Conservation (phyloP, 2,797 vertebrate species). For the Enteromius radiatus region DNA sequence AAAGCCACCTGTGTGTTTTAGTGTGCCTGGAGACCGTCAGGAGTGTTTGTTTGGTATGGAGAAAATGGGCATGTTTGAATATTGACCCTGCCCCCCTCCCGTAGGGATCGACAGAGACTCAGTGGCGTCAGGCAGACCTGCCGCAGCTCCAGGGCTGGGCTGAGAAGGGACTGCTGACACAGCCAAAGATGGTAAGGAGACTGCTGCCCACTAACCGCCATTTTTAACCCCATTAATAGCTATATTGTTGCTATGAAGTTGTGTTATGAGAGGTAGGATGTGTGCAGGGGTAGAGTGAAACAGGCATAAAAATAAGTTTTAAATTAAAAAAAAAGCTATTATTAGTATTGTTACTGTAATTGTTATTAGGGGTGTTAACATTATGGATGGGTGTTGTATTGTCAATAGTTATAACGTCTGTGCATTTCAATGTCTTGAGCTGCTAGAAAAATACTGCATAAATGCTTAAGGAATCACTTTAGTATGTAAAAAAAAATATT, state of each 20-base stretch:
- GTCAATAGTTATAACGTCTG: slow-evolving; percentile 23
- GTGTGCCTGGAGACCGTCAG: slow-evolving; percentile 66
- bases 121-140: slow-evolving; percentile 88
- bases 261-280: slow-evolving; percentile 45
- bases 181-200: slow-evolving; percentile 90
- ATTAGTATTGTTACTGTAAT: slow-evolving; percentile 9
- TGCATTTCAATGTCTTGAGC: slow-evolving; percentile 21
- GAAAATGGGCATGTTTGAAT: slow-evolving; percentile 73
- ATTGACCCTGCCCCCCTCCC: slow-evolving; percentile 76
- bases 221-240: slow-evolving; percentile 61
- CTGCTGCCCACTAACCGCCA: slow-evolving; percentile 61
- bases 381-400: slow-evolving; percentile 24
- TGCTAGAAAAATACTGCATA: neutral
- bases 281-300: slow-evolving; percentile 28
- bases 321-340: neutral
- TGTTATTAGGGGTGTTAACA: slow-evolving; percentile 2
- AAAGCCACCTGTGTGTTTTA: slow-evolving; percentile 74
- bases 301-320: neutral
- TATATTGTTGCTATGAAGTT: slow-evolving; percentile 38
- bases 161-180: slow-evolving; percentile 88
- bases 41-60: slow-evolving; percentile 59
- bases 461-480: neutral
- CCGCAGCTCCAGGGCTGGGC: slow-evolving; percentile 89
- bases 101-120: slow-evolving; percentile 88
- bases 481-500: slow-evolving; percentile 11